Base-by-base conservation (phyloP, 2,888 invertebrate genomes). In the Buathra laborator region DNA sequence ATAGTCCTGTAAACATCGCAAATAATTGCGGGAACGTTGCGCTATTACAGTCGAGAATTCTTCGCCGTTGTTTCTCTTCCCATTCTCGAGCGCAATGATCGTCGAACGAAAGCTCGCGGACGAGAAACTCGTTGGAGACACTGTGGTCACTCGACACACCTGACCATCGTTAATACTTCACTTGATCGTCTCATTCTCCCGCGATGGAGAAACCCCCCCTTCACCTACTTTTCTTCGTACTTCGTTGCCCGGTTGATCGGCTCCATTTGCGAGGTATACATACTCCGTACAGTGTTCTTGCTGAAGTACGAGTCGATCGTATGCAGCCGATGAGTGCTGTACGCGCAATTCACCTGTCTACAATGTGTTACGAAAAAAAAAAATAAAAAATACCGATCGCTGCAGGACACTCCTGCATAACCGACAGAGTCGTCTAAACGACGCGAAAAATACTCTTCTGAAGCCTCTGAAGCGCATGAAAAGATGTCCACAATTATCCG, bases 131-230 rank as follows among this genome's bases (percentile, higher is more conserved):
- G 6, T 10, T 6, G 1, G n/a, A 37, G 6, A 29, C n/a, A 29
- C 29, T 37, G 37, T 2, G 16, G 37, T 32, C 74, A 29, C 32
- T 48, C 74, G 24, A 43, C 12, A 81, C 89, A 87, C 86, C 88
- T 88, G 89, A 89, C 77, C 84, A 87, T 89, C 86, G 89, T 89
- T 89, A 88, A 89, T 72, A 85, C 80, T 43, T 89, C 87, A 81
- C 87, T 87, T 89, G 88, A 89, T 87, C 86, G 81, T 70, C 59
- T 51, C 70, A 66, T 24, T 76, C 70, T 83, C 74, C 62, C 81
- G 76, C 59, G 68, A 46, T 46, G 12, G 85, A 81, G 81, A 83
- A 24, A 56, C 19, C 88, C 85, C 88, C 85, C 88, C 85, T 87
- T 89, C 86, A 88, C 86, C 88, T 87, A 89, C 86, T 87, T 88